Conservation (phyloP, 2,888 invertebrate species). For the Esperia sulphurella region DNA sequence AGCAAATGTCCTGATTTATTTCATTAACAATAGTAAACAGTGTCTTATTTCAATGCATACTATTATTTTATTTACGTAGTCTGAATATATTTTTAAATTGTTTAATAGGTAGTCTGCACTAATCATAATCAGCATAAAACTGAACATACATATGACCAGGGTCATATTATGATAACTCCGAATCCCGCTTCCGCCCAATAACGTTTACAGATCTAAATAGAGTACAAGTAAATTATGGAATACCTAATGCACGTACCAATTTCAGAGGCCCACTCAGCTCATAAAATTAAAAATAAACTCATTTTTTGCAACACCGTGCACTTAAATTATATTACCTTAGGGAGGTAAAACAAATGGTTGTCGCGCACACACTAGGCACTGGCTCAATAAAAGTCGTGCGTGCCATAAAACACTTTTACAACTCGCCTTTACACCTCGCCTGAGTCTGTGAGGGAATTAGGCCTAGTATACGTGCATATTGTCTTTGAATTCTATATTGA, state of each 20-base stretch:
- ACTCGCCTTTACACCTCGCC: conserved; percentile 1
- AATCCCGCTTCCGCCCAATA: too few relatives aligned
- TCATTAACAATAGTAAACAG: not conserved
- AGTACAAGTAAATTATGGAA: not conserved
- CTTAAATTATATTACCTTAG: not conserved
- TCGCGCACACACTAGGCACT: not conserved
- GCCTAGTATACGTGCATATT: too few relatives aligned
- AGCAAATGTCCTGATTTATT: not conserved
- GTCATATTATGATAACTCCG: too few relatives aligned
- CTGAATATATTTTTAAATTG: too few relatives aligned
- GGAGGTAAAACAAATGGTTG: not conserved
- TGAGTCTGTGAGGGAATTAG: not conserved
- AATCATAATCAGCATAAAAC: too few relatives aligned
- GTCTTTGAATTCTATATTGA: too few relatives aligned
- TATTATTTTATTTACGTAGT: not conserved
- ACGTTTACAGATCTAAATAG: too few relatives aligned
- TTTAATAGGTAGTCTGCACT: too few relatives aligned
- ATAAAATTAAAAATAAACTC: not conserved
- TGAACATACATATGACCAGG: too few relatives aligned
- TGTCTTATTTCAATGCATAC: not conserved
- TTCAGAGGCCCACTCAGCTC: too few relatives aligned
- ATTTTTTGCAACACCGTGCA: not conserved
- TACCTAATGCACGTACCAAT: not conserved
- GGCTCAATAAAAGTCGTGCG: conserved; percentile 1
- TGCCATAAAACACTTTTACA: conserved; percentile 4